A percentile compares a stretch with the other conserved stretches of the same genome.
These are phyloP conservation scores for Ornithoptera alexandrae DNA, from an alignment of 2,888 invertebrate species.

Conservation along the genomic window DNA sequence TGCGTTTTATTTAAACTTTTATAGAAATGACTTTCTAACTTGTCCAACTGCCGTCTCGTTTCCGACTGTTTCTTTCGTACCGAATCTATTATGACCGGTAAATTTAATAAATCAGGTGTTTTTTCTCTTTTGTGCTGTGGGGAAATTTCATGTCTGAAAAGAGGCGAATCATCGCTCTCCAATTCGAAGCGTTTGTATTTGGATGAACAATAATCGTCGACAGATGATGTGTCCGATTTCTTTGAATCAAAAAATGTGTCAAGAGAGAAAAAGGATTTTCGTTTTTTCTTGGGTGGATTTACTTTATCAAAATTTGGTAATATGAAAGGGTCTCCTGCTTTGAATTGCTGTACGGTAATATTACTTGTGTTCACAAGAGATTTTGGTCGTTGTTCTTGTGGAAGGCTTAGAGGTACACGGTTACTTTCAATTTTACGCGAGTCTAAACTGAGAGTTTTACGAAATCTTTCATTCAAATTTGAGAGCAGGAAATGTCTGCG, in stretches of 20 bases:
- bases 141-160: slow-evolving; percentile 59
- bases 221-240: slow-evolving; percentile 73
- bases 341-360: slow-evolving; percentile 62
- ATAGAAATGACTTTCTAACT: slow-evolving; percentile 74
- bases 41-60: slow-evolving; percentile 70
- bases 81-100: slow-evolving; percentile 72
- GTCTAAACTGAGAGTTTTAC: slow-evolving; percentile 75
- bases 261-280: slow-evolving; percentile 76
- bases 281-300: slow-evolving; percentile 69
- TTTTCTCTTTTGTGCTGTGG: slow-evolving; percentile 50
- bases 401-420: slow-evolving; percentile 57
- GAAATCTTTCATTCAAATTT: slow-evolving; percentile 72
- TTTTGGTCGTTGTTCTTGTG: slow-evolving; percentile 67
- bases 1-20: slow-evolving; percentile 63
- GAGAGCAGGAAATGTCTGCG: slow-evolving; percentile 66
- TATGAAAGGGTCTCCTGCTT: slow-evolving; percentile 55
- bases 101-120: slow-evolving; percentile 71
- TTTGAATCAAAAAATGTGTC: slow-evolving; percentile 76
- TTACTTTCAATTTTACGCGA: slow-evolving; percentile 70
- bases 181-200: slow-evolving; percentile 76
- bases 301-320: slow-evolving; percentile 64
- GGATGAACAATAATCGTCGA: slow-evolving; percentile 75
- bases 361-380: slow-evolving; percentile 70
- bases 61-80: slow-evolving; percentile 72
- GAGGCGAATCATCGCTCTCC: slow-evolving; percentile 74